Evolutionary conservation across 2,797 vertebrate species (phyloP).

Genomic region (Heliangelus exortis): DNA sequence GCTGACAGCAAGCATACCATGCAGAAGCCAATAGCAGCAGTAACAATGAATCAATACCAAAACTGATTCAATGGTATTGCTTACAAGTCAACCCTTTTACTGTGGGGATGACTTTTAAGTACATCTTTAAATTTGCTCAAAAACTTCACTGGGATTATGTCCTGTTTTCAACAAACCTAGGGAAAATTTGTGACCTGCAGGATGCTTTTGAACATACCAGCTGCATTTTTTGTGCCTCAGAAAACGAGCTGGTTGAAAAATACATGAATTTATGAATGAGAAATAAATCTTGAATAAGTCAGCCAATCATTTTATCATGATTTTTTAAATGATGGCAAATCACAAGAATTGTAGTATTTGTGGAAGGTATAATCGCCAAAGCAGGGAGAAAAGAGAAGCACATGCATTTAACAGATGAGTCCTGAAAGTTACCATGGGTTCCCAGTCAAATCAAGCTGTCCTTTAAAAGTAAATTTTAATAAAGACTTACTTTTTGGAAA

Average conservation of each 20-base stretch:
- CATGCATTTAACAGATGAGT: neutral
- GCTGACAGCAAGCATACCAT: slow-evolving; percentile 14
- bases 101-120: neutral
- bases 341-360: neutral
- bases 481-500: slow-evolving; percentile 4
- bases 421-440: neutral
- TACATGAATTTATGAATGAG: neutral
- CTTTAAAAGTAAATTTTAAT: slow-evolving; percentile 31
- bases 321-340: slow-evolving; percentile 13
- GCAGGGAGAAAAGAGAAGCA: neutral
- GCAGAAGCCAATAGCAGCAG: neutral
- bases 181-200: neutral
- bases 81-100: slow-evolving; percentile 44
- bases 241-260: slow-evolving; percentile 15
- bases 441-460: neutral
- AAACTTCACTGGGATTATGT: slow-evolving; percentile 31
- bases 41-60: slow-evolving; percentile 60
- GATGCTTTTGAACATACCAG: slow-evolving; percentile 9
- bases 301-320: slow-evolving; percentile 2
- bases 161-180: slow-evolving; percentile 4
- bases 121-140: slow-evolving; percentile 24
- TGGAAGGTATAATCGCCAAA: neutral
- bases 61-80: slow-evolving; percentile 11
- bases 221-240: slow-evolving; percentile 21
- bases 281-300: slow-evolving; percentile 23